Conservation (phyloP, 2,113 vertebrate genomes). For the Ellobius talpinus region DNA sequence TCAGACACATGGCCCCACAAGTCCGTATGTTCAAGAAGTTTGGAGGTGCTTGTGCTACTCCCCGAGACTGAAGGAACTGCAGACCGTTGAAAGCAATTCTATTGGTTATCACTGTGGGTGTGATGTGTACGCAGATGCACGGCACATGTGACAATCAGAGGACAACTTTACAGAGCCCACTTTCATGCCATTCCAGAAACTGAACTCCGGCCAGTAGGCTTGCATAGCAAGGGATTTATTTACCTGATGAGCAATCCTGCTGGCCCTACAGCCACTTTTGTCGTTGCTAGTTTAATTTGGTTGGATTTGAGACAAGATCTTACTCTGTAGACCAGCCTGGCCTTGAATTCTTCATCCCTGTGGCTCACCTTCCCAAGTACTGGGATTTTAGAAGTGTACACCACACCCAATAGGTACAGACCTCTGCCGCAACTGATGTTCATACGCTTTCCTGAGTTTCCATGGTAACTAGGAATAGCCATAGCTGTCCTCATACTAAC, state of each 20-base stretch:
- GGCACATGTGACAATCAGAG: background rate
- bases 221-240: background rate
- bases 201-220: background rate
- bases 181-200: background rate
- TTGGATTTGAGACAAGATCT: background rate
- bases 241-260: background rate
- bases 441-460: conserved; percentile 31
- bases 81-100: background rate
- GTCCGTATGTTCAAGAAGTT: background rate
- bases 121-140: no score
- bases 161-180: background rate
- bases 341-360: background rate
- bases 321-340: background rate
- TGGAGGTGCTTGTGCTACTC: background rate
- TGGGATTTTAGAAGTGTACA: background rate
- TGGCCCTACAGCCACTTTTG: background rate
- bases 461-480: conserved; percentile 60
- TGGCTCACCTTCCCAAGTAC: background rate
- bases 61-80: background rate
- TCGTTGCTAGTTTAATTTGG: background rate
- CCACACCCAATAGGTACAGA: background rate
- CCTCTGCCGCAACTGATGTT: background rate
- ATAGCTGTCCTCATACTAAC: background rate
- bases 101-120: background rate
- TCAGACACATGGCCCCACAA: background rate